Conservation (phyloP, 2,888 invertebrate species). For the Eumacrocentrus americanus region DNA sequence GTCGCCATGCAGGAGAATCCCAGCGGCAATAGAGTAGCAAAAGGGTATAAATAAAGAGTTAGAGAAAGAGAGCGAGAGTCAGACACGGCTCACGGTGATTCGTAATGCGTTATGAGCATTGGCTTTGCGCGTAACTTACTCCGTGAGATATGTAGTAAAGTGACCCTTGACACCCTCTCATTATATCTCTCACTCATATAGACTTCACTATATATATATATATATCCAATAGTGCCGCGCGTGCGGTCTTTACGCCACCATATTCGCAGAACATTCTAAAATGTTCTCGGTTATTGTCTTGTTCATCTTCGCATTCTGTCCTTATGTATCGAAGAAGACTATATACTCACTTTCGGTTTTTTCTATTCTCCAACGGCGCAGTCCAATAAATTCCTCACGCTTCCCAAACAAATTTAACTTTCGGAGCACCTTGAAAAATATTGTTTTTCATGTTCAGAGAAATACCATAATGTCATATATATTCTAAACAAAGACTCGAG, state of each 20-base stretch:
- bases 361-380: conserved; percentile 3
- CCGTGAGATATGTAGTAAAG: conserved; percentile 40
- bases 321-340: not conserved
- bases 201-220: not conserved
- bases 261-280: conserved; percentile 8
- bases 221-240: not conserved
- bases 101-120: conserved; percentile 38
- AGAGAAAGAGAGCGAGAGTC: not conserved
- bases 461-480: no score
- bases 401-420: conserved; percentile 6
- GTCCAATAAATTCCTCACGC: conserved; percentile 23
- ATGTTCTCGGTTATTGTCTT: not conserved
- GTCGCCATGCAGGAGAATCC: not conserved
- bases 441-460: not conserved
- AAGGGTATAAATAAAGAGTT: not conserved
- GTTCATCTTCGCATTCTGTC: not conserved
- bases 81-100: conserved; percentile 30
- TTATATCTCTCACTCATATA: conserved; percentile 27
- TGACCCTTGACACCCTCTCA: conserved; percentile 37
- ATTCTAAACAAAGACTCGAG: no score
- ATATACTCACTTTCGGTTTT: not conserved
- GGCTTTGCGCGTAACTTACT: conserved; percentile 41
- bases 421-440: conserved; percentile 2
- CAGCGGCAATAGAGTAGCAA: conserved; percentile 8
- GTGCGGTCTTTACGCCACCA: not conserved